Percentiles rank a stretch among this genome's conserved stretches.
Conservation (phyloP, 2,888 invertebrate species). For the Cenopis cana region DNA sequence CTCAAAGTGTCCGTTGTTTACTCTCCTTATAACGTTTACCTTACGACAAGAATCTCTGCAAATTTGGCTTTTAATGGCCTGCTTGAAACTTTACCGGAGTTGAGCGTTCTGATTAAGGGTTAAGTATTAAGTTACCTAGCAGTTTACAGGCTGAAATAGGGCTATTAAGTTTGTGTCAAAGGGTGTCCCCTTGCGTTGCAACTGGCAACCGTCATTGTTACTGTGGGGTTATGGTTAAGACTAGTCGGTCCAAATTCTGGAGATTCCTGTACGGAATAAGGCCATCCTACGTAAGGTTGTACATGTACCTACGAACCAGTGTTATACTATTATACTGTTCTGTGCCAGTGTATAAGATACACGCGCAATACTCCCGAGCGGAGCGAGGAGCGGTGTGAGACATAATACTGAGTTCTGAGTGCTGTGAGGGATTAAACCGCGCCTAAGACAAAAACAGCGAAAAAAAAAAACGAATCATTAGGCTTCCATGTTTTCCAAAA, state of each 20-base stretch:
- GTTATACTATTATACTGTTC: too few relatives aligned
- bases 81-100: constrained; percentile 28
- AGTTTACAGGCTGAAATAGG: constrained; percentile 2
- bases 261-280: background rate
- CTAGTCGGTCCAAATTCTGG: background rate
- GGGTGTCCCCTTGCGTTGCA: background rate
- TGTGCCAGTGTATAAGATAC: too few relatives aligned
- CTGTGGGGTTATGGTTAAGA: background rate
- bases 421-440: too few relatives aligned
- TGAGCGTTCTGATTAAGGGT: constrained; percentile 5
- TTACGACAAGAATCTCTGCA: constrained; percentile 34
- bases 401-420: too few relatives aligned
- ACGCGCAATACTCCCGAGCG: too few relatives aligned
- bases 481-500: too few relatives aligned
- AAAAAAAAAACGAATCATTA: too few relatives aligned
- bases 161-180: background rate
- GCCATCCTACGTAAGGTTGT: too few relatives aligned
- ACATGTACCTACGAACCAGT: too few relatives aligned
- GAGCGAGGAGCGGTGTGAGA: too few relatives aligned
- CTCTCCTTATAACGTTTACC: constrained; percentile 29
- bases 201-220: background rate
- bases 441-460: too few relatives aligned
- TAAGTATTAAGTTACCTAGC: constrained; percentile 19
- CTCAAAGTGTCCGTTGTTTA: constrained; percentile 19
- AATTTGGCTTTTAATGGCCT: constrained; percentile 38